A percentile compares a stretch with the other conserved stretches of the same genome.
Conservation (phyloP, 1,140 invertebrate genomes). For the Calephelis virginiensis region DNA sequence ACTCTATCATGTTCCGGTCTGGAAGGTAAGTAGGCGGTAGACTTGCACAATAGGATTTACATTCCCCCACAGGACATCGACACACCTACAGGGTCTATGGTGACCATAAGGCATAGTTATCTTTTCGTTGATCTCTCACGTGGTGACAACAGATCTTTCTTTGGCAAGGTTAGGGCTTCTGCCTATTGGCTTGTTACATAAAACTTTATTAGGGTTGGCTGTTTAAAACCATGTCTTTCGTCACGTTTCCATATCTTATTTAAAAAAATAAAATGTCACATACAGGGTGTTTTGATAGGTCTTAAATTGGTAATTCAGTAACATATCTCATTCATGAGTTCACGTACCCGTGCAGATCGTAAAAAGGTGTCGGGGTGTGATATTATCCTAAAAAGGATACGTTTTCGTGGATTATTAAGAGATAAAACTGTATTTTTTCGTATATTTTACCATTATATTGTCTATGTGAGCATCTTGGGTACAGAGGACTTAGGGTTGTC, state of each 20-base stretch:
- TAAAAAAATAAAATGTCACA: slow-evolving; percentile 11
- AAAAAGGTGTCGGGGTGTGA: slow-evolving; percentile 19
- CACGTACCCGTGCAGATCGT: slow-evolving; percentile 15
- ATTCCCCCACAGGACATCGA: too few species aligned
- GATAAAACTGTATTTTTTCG: slow-evolving; percentile 20
- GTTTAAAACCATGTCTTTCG: neutral
- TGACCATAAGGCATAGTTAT: too few species aligned
- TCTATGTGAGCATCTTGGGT: slow-evolving; percentile 5
- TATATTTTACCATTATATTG: slow-evolving; percentile 20
- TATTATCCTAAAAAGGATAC: slow-evolving; percentile 19
- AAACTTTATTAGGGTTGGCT: neutral
- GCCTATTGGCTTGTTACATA: too few species aligned
- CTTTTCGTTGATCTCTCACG: too few species aligned
- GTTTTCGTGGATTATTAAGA: slow-evolving; percentile 18
- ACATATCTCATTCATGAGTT: slow-evolving; percentile 16
- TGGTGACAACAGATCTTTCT: too few species aligned
- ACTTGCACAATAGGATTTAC: too few species aligned
- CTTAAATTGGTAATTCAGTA: slow-evolving; percentile 17
- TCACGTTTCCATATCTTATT: neutral
- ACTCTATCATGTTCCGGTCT: too few species aligned
- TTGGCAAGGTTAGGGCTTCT: too few species aligned
- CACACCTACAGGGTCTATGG: too few species aligned
- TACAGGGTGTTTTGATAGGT: slow-evolving; percentile 12
- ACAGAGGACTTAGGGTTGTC: slow-evolving; percentile 5
- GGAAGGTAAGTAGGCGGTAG: too few species aligned